A percentile compares a stretch with the other conserved stretches of the same genome.
These are phyloP conservation scores for Vicugna pacos DNA, from an alignment of 2,113 vertebrate species.

Conservation along the genomic window DNA sequence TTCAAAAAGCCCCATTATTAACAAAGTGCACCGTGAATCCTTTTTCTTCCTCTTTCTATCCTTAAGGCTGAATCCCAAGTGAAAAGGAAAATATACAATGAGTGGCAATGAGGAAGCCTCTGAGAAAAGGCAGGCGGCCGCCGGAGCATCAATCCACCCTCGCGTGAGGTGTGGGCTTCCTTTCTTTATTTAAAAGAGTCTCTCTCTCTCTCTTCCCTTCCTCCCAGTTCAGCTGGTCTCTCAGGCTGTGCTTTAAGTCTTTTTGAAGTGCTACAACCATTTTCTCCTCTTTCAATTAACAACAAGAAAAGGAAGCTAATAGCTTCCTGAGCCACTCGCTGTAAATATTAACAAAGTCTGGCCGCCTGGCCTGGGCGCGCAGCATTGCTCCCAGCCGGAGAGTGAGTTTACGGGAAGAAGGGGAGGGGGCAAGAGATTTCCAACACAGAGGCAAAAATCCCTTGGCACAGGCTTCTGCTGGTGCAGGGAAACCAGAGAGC, in stretches of 20 bases:
- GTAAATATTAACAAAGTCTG: slow-evolving; percentile 76
- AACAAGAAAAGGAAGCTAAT: slow-evolving; percentile 81
- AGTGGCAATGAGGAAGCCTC: slow-evolving; percentile 21
- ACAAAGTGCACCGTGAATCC: background rate
- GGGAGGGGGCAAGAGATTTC: slow-evolving; percentile 53
- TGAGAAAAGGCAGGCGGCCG: background rate
- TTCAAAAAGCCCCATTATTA: slow-evolving; percentile 13
- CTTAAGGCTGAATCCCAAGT: slow-evolving; percentile 19
- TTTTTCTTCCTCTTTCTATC: background rate
- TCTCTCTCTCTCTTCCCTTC: background rate
- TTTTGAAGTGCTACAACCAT: slow-evolving; percentile 82
- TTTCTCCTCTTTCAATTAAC: slow-evolving; percentile 83
- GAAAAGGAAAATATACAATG: slow-evolving; percentile 2
- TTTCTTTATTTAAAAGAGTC: background rate
- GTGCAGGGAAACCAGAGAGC: background rate
- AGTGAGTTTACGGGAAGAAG: slow-evolving; percentile 72
- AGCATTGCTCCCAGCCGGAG: background rate
- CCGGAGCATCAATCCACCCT: background rate
- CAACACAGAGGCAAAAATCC: background rate
- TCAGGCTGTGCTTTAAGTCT: slow-evolving; percentile 65
- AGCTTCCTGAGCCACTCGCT: slow-evolving; percentile 69
- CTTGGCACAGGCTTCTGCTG: slow-evolving; percentile 4
- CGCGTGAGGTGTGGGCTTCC: background rate
- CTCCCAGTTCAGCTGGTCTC: slow-evolving; percentile 44
- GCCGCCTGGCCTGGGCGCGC: background rate